Evolutionary conservation across 2,113 vertebrate species (phyloP), one percentile per base, ranked within the genome.

Genomic region (Ochotona curzoniae): DNA sequence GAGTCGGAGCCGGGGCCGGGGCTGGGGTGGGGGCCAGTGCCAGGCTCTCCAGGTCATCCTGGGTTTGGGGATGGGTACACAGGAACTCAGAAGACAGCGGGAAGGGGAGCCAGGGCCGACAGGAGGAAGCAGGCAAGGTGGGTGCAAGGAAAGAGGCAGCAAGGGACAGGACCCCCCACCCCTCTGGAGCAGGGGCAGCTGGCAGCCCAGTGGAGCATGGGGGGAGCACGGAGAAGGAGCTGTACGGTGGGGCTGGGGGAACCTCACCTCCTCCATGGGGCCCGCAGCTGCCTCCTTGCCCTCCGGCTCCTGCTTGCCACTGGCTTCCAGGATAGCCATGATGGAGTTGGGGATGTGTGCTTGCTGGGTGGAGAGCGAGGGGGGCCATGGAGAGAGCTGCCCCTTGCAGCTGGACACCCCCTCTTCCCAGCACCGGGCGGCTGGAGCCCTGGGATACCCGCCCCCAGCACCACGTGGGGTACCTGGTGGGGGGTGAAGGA

Each of bases 401-500:
- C 13, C 17, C 49, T 25, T n/a, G 54, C 54, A 18, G 54, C 54
- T 17, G 54, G 54, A 15, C 61, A 6, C 35, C 25, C 23, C 6
- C 20, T 20, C 25, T 20, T 2, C 32, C 54, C 57, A 38, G 66
- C 73, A 23, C 69, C 91, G 13, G 14, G 54, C 5, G 54, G 20
- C 60, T 30, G 26, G 18, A 57, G n/a, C 44, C 79, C 18, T 1
- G 54, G 54, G 38, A 7, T 25, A 11, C 30, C 30, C 20, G 15
- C 85, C 21, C 30, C 30, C 20, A 13, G 82, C 21, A 17, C 20
- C 79, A 49, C 32, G 70, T 17, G 10, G 51, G 44, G 44, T 81
- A 99, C 99, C 98, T 99, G 99, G 83, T 99, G 98, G 0, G 98
- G 98, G 0, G 99, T 99, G 97, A 99, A 99, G 83, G 98, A 98